A percentile compares a stretch with the other conserved stretches of the same genome.
Evolutionary conservation across 2,888 invertebrate genomes (phyloP).

Genomic region (Parthenolecanium corni): DNA sequence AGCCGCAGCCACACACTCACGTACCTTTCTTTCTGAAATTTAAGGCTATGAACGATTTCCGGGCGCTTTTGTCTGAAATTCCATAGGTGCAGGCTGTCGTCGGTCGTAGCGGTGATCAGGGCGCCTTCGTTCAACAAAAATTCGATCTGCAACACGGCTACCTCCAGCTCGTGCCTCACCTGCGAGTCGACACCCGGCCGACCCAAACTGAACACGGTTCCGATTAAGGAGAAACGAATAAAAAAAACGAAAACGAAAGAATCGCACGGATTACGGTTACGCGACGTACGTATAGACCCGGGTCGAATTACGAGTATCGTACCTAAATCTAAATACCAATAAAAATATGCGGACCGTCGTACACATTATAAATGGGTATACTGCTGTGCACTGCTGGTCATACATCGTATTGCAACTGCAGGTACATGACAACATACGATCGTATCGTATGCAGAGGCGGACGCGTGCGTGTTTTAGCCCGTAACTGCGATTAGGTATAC

Average conservation of each 20-base stretch:
- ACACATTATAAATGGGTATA: too few relatives aligned
- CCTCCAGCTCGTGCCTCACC: conserved; percentile 66
- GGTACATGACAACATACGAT: too few relatives aligned
- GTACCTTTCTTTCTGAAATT: conserved; percentile 92
- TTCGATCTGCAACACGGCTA: conserved; percentile 77
- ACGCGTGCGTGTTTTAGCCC: too few relatives aligned
- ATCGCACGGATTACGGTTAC: background rate
- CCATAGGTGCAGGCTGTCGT: conserved; percentile 95
- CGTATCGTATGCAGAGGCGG: too few relatives aligned
- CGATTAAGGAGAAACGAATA: conserved; percentile 33
- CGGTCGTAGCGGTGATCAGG: conserved; percentile 86
- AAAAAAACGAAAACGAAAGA: background rate
- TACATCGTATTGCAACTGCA: too few relatives aligned
- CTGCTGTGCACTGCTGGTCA: too few relatives aligned
- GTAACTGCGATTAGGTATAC: too few relatives aligned
- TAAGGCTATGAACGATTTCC: conserved; percentile 89
- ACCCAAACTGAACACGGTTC: conserved; percentile 59
- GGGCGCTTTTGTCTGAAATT: conserved; percentile 89
- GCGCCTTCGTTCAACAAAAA: conserved; percentile 97
- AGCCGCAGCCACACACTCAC: too few relatives aligned
- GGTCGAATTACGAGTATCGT: too few relatives aligned
- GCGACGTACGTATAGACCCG: too few relatives aligned
- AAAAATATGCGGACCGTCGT: too few relatives aligned
- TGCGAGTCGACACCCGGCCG: conserved; percentile 94
- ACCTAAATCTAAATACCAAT: too few relatives aligned